Base-by-base conservation (phyloP, 2,797 vertebrate genomes). In the Decapterus maruadsi region DNA sequence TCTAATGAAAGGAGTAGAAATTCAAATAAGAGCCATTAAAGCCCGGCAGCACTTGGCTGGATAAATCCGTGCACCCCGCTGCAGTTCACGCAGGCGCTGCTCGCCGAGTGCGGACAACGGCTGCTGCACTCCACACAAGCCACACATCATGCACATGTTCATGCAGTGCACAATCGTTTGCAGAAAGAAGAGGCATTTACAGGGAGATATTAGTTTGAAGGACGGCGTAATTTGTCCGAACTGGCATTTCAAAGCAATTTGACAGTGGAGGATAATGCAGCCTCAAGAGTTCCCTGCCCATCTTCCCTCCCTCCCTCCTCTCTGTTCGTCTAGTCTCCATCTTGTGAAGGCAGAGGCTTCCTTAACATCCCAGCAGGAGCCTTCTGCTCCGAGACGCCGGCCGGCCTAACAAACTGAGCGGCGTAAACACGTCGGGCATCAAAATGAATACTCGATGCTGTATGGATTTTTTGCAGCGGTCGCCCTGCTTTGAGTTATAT, bases 351-450 rank as follows among this genome's bases (percentile, higher is more conserved):
- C 84, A 81, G 86, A 73, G 48, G 64, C 80, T 87, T 84, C 81
- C 73, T 77, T 82, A 70, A 73, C 81, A 84, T 88, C 90, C 63
- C 91, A 89, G 89, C 87, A 81, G 86, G 90, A 81, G 75, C 22
- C 36, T 20, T 34, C 78, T 68, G 80, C 82, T 68, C 1, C 19
- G 66, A 88, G 82, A 84, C 34, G 22, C 85, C 20, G 34, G 22
- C 85, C 20, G 34, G 26, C 26, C 26, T 72, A 83, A 87, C 83
- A 80, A 75, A 84, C 77, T 6, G 38, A 84, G 59, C 48, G 8
- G 76, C 38, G 62, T 87, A 91, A 93, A 91, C 83, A 90, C 20
- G 20, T n/a, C n/a, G 26, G 59, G 65, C 91, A 91, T 93, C 90
- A 94, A 89, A 93, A 89, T 12, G 82, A 93, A 91, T 87, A 76